Evolutionary conservation across 2,888 invertebrate species (phyloP).

Genomic region (Erebia aethiops): DNA sequence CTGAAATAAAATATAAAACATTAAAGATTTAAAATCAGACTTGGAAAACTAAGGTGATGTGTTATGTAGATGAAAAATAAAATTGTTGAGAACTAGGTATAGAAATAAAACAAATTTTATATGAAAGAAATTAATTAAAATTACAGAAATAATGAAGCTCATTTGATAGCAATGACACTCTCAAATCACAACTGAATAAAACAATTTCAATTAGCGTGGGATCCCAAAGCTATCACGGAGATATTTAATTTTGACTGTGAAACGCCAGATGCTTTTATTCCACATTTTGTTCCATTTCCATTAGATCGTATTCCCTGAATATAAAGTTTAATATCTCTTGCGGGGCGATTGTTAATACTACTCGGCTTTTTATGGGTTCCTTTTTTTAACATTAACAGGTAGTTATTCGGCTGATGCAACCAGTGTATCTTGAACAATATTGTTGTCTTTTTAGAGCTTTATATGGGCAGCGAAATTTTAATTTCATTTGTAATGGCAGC

Average conservation of each 20-base stretch:
- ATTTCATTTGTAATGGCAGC: neutral
- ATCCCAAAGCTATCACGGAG: conserved; percentile 32
- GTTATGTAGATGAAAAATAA: no score
- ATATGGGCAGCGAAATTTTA: neutral
- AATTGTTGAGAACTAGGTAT: neutral
- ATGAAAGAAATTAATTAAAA: conserved; percentile 15
- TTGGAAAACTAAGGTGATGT: no score
- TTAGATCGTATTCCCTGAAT: neutral
- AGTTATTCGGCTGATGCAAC: conserved; percentile 41
- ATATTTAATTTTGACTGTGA: conserved; percentile 37
- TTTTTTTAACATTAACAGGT: conserved; percentile 45
- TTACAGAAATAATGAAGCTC: conserved; percentile 19
- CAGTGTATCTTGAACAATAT: conserved; percentile 36
- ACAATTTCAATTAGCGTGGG: conserved; percentile 41
- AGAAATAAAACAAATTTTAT: neutral
- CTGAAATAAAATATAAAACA: no score
- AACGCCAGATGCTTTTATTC: conserved; percentile 36
- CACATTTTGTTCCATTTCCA: conserved; percentile 1
- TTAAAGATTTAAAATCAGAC: no score
- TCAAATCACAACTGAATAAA: conserved; percentile 21
- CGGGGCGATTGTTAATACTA: conserved; percentile 5
- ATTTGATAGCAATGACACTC: conserved; percentile 20
- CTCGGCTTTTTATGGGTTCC: conserved; percentile 36
- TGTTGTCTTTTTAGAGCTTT: conserved; percentile 21
- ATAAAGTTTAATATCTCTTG: conserved; percentile 26